phyloP scores from a whole-genome alignment of 2,888 invertebrate genomes.

The Netelia virgata region DNA sequence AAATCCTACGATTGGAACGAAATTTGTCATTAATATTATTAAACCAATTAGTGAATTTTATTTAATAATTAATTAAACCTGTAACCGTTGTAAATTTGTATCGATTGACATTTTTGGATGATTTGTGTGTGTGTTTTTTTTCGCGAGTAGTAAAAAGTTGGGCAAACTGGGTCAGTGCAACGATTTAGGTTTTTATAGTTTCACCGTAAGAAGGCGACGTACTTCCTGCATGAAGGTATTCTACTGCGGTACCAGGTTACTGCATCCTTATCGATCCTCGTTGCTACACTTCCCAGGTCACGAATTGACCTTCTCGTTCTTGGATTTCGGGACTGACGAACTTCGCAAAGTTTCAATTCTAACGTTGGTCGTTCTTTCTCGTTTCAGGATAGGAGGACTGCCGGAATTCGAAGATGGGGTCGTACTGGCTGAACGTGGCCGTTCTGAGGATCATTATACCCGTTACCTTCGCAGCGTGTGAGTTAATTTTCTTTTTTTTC shows the following conservation, averaged over 20 bases:
- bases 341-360: slow-evolving; percentile 28
- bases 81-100: no score
- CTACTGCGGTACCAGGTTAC: slow-evolving; percentile 67
- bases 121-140: no score
- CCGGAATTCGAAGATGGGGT: slow-evolving; percentile 82
- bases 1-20: no score
- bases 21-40: no score
- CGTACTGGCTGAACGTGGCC: slow-evolving; percentile 85
- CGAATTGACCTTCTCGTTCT: neutral
- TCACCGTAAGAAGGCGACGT: slow-evolving; percentile 45
- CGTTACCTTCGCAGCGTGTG: slow-evolving; percentile 86
- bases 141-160: neutral
- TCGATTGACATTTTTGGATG: no score
- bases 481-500: slow-evolving; percentile 77
- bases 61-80: no score
- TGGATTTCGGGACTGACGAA: neutral
- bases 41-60: no score
- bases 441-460: slow-evolving; percentile 86
- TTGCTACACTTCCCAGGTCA: slow-evolving; percentile 4
- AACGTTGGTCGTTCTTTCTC: neutral
- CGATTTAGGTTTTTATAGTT: slow-evolving; percentile 5
- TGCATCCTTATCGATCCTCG: slow-evolving; percentile 63
- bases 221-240: slow-evolving; percentile 61
- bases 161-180: slow-evolving; percentile 27
- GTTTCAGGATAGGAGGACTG: slow-evolving; percentile 76